A percentile compares a stretch with the other conserved stretches of the same genome.
These are phyloP conservation scores for Xiphorhynchus elegans DNA, from an alignment of 2,113 vertebrate species.

Conservation along the genomic window DNA sequence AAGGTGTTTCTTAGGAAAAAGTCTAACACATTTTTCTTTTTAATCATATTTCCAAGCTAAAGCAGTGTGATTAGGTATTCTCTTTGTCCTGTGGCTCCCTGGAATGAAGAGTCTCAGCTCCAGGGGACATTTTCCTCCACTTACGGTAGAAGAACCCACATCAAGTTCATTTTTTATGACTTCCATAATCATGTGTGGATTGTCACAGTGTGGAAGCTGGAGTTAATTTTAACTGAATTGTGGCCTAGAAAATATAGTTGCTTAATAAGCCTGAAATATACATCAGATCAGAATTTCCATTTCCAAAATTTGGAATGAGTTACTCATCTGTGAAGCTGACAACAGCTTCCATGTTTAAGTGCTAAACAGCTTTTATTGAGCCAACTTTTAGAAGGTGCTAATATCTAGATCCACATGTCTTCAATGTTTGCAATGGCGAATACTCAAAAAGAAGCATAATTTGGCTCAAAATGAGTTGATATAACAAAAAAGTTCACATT, in stretches of 20 bases:
- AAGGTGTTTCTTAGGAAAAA: not conserved
- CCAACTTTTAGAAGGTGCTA: conserved; percentile 70
- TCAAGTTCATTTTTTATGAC: conserved; percentile 6
- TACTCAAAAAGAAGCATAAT: conserved; percentile 60
- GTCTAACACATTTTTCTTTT: not conserved
- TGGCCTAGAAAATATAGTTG: conserved; percentile 36
- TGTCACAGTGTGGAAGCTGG: not conserved
- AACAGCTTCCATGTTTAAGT: conserved; percentile 70
- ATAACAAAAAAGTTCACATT: conserved; percentile 62
- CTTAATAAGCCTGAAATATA: conserved; percentile 57
- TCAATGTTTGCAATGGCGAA: conserved; percentile 62
- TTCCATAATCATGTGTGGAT: conserved; percentile 9
- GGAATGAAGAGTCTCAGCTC: not conserved
- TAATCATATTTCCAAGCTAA: not conserved
- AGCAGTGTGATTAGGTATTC: not conserved
- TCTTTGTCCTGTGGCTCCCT: not conserved
- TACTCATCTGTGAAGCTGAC: conserved; percentile 64
- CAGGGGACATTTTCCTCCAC: not conserved
- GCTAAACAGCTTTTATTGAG: conserved; percentile 71
- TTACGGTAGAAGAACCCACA: not conserved
- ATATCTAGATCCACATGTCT: conserved; percentile 64
- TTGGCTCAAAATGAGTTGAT: conserved; percentile 59
- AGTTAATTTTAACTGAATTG: conserved; percentile 48
- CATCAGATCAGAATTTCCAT: conserved; percentile 54
- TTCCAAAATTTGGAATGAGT: conserved; percentile 63